phyloP scores from a whole-genome alignment of 1,140 invertebrate genomes.

The Bilobella aurantiaca region DNA sequence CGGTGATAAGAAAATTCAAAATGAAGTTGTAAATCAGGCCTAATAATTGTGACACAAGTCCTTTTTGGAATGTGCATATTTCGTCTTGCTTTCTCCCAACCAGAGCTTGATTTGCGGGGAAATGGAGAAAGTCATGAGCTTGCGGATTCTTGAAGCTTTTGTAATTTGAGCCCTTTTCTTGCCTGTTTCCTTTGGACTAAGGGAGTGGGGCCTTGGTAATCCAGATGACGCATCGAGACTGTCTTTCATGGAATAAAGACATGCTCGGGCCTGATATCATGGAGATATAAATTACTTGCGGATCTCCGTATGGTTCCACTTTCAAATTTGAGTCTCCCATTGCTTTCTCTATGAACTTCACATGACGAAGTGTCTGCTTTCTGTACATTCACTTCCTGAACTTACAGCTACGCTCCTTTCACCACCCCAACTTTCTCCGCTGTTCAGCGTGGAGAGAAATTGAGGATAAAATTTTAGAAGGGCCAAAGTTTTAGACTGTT shows the following conservation, averaged over 20 bases:
- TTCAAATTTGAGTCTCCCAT: no score
- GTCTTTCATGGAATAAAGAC: background rate
- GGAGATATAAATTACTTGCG: background rate
- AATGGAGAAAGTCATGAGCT: no score
- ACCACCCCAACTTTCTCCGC: background rate
- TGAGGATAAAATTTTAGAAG: no score
- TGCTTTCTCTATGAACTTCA: no score
- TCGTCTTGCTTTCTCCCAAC: background rate
- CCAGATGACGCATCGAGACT: background rate
- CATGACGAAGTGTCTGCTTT: background rate
- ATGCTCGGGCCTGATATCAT: background rate
- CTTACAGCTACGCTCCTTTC: background rate
- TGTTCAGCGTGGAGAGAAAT: no score
- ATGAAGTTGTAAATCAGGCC: background rate
- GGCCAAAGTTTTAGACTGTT: no score
- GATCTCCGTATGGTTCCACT: background rate
- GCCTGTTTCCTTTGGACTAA: no score
- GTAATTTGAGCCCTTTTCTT: no score
- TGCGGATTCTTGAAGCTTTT: no score
- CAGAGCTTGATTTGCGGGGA: background rate
- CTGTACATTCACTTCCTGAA: background rate
- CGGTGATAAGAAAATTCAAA: background rate
- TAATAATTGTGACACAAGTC: no score
- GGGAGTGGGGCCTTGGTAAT: slow-evolving; percentile 1
- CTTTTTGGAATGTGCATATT: no score